Evolutionary conservation across 2,888 invertebrate species (phyloP), one percentile per base, ranked within the genome.

Genomic region (Aphodius granarius): DNA sequence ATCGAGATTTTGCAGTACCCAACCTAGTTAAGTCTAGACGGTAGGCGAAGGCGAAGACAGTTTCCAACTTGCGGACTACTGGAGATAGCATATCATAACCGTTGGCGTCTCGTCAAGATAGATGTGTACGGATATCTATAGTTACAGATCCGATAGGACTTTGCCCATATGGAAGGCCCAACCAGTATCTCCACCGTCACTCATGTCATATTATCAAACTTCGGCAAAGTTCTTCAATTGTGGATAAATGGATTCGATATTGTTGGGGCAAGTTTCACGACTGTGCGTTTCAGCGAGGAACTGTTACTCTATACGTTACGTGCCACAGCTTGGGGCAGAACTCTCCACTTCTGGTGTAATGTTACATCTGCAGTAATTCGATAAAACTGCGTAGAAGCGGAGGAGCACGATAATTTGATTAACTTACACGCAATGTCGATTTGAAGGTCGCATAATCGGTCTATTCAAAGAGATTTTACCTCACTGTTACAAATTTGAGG

Each of bases 171-270:
- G 68, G 19, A 19, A 17, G 2, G 1, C 43, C 43, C 43, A 13
- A 0, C 43, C 43, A 13, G 43, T 64, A 16, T 64, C 18, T 18
- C 64, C 64, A 17, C 5, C 20, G 20, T 66, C 15, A 66, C 66
- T 66, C 66, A 66, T 66, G 18, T 17, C 66, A 16, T 66, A 66
- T 66, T 66, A 66, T 21, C 18, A 66, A 66, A 66, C 17, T 66
- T 66, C 20, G 21, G 66, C 66, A 66, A 66, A 19, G 43, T 66
- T 66, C 20, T 66, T 21, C 66, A 21, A 66, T 66, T 66, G 20
- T 21, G 21, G 71, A 68, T 23, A 43, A 71, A 22, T 71, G 71
- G 18, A 43, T 71, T 23, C 71, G 71, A 71, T 71, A 71, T 23
- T 23, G 71, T 71, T 23, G 23, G n/a, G 22, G 22, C 71, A 43